Conservation (phyloP, 2,113 vertebrate species). For the Gadus chalcogrammus region DNA sequence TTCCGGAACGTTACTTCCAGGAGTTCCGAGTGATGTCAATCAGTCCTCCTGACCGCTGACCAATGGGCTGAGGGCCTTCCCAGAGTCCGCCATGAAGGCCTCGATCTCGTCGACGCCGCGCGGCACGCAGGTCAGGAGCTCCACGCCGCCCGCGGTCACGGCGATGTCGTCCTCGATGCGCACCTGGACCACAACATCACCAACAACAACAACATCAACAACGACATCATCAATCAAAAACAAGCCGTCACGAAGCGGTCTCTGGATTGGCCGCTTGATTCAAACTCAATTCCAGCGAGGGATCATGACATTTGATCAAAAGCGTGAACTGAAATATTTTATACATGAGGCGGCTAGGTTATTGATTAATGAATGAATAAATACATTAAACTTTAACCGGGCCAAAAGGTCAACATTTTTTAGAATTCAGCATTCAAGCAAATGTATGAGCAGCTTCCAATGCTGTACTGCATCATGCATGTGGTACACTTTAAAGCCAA, state of each 20-base stretch:
- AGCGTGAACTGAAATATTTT: too few species aligned
- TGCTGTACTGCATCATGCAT: too few species aligned
- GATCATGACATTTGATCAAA: too few species aligned
- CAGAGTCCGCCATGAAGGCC: conserved; percentile 81
- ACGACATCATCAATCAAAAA: background rate
- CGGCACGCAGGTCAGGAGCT: conserved; percentile 91
- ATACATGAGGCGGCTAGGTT: too few species aligned
- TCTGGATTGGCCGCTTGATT: background rate
- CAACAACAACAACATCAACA: background rate
- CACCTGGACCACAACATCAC: conserved; percentile 72
- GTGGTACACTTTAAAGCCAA: too few species aligned
- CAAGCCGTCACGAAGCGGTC: background rate
- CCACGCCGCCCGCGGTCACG: conserved; percentile 79
- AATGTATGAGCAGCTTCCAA: too few species aligned
- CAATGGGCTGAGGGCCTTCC: conserved; percentile 61
- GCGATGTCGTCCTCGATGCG: conserved; percentile 91
- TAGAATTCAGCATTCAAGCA: too few species aligned
- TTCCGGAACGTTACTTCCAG: too few species aligned
- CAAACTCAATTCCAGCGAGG: too few species aligned
- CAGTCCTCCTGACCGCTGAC: conserved; percentile 28
- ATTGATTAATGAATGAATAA: too few species aligned
- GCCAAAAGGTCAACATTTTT: too few species aligned
- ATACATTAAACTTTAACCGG: too few species aligned
- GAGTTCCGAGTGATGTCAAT: conserved; percentile 8
- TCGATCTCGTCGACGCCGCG: conserved; percentile 93